Conservation (phyloP, 2,797 vertebrate species). For the Xenops minutus region DNA sequence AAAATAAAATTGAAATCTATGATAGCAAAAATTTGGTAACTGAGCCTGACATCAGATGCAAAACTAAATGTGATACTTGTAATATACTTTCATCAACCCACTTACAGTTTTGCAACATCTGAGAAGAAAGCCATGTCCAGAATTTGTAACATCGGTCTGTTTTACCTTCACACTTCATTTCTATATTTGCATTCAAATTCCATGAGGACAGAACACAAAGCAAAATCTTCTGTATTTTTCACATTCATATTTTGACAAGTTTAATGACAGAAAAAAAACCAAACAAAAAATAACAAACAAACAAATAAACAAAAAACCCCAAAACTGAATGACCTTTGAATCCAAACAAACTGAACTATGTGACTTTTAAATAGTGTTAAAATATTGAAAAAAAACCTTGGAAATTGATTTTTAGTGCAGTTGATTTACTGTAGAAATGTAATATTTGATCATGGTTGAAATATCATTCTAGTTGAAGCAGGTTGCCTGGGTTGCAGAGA, state of each 20-base stretch:
- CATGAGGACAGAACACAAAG: not conserved
- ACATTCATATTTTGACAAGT: not conserved
- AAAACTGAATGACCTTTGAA: not conserved
- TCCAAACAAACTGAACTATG: not conserved
- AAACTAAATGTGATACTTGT: not conserved
- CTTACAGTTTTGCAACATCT: accelerated
- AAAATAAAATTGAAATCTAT: not conserved
- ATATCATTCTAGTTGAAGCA: not conserved
- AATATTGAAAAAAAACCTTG: not conserved
- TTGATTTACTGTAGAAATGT: not conserved
- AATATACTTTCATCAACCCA: not conserved
- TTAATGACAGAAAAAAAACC: not conserved
- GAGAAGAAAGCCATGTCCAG: too few species aligned
- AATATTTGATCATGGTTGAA: not conserved
- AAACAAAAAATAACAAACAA: too few species aligned
- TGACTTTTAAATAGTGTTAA: not conserved
- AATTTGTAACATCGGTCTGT: too few species aligned
- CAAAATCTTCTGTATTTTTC: not conserved
- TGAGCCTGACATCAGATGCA: not conserved
- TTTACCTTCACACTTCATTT: not conserved
- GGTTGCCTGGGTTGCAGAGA: not conserved
- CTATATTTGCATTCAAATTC: not conserved
- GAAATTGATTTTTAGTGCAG: not conserved
- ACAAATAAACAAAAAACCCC: not conserved
- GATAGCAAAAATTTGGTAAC: not conserved